Base-by-base conservation (phyloP, 2,113 vertebrate genomes). In the Suricata suricatta region DNA sequence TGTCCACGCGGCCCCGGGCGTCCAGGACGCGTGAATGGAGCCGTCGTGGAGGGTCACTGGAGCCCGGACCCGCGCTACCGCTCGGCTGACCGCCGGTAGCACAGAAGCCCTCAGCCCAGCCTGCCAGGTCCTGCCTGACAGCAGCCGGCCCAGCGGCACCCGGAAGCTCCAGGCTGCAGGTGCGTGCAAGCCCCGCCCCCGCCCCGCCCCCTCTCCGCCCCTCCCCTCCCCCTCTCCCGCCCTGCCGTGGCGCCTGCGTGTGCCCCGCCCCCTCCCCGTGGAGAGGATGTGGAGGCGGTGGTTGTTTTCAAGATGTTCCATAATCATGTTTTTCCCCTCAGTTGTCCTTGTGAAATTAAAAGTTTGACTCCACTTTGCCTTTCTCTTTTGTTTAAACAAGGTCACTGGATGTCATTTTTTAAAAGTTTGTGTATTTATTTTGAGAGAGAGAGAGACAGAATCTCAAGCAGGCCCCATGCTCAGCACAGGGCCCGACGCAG, bases 71-170 rank as follows among this genome's bases (percentile, higher is more conserved):
- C 3, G 12, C 25, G 3, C 29, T 7, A 14, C 1, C 0, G 11
- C 1, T 1, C 2, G 7, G 33, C 38, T 7, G 86, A 25, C 50
- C 69, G 0, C 0, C 8, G 10, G 5, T 1, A 0, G 41, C 3
- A 12, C 1, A 1, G 74, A 44, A 47, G 41, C 8, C 41, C 72
- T 3, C 9, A 41, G 6, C 3, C 72, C 38, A 41, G 72, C 41
- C 13, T 29, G 23, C 2, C 27, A 8, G 33, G 66, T 8, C 66
- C 66, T 3, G 7, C 66, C 64, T 41, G 1, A 9, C 33, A 17
- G 66, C 16, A 17, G 66, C 33, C 33, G 7, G 15, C 74, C 41
- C 44, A 1, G 25, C 15, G 3, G 7, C 41, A 77, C 74, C 17
- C 74, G 74, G 27, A 77, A 31, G 27, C 74, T 27, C 27, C 57